Base-by-base conservation (phyloP, 92 coral and sea anemone genomes). In the Paramuricea clavata region DNA sequence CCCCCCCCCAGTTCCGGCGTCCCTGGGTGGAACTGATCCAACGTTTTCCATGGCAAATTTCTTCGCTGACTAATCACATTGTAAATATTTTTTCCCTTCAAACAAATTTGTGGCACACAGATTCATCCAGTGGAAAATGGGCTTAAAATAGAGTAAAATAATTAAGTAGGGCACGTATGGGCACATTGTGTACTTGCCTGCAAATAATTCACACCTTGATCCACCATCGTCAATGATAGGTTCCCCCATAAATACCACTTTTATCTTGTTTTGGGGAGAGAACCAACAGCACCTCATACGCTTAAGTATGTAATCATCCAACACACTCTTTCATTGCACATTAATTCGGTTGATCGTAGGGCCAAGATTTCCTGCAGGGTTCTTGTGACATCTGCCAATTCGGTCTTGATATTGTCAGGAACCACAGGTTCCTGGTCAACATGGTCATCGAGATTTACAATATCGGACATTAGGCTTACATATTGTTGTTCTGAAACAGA, bases 401-500 rank as follows among this genome's bases (percentile, higher is more conserved):
- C 61, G 2, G 61, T 13, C 11, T 52, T 52, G 19, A 52, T 3
- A 52, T 52, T 21, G 11, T 52, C 23, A 13, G 4, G 4, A 52
- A 52, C 21, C 3, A 2, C 23, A 52, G 64, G 15, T 1, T 56
- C 64, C 5, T 56, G 64, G 21, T 56, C 64, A 56, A 8, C 26
- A 56, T 56, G 15, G 21, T 56, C 64, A 56, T 15, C 26, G 8
- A 13, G 8, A 3, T n/a, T n/a, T n/a, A n/a, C 26, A 17, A 56
- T n/a, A 8, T 16, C 64, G 8, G 64, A 56, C 64, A 56, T 56
- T 8, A 56, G 64, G 61, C 61, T 52, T 27, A 61, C 23, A 19
- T 52, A 36, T 62, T 73, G 82, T 85, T 82, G 89, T 42, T 85
- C 76, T 12, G 82, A 42, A 68, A 23, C 60, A 61, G 59, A 35